Conservation (phyloP, 1,140 invertebrate species). For the Maniola jurtina region DNA sequence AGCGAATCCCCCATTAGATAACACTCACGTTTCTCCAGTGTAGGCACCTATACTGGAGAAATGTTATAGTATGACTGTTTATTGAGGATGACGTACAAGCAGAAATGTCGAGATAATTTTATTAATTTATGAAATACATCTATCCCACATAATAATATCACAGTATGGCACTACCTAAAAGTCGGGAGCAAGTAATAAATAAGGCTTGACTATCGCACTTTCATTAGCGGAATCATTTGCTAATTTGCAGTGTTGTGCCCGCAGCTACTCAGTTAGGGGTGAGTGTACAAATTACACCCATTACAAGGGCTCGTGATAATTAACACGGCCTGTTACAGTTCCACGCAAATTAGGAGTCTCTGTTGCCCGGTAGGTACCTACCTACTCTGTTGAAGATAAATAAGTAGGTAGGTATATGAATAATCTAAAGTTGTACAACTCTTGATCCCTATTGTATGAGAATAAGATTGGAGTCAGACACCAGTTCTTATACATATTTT, state of each 20-base stretch:
- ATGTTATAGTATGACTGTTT: too few species aligned
- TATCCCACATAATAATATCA: too few species aligned
- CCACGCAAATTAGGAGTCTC: slow-evolving; percentile 37
- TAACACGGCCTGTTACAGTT: slow-evolving; percentile 48
- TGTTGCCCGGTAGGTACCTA: slow-evolving; percentile 4
- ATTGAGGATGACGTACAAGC: too few species aligned
- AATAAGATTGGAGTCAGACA: too few species aligned
- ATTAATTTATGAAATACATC: too few species aligned
- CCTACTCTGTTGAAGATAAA: not conserved
- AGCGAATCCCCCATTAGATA: too few species aligned
- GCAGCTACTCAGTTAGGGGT: slow-evolving; percentile 43
- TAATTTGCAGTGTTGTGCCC: slow-evolving; percentile 54
- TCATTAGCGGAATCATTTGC: slow-evolving; percentile 62
- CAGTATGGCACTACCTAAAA: not conserved
- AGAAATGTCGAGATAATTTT: too few species aligned
- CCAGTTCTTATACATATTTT: too few species aligned
- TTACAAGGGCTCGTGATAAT: slow-evolving; percentile 51
- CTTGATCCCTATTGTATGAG: too few species aligned
- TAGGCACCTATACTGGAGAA: too few species aligned
- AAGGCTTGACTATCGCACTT: slow-evolving; percentile 42
- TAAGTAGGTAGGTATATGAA: not conserved
- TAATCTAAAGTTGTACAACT: not conserved
- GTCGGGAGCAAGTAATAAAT: slow-evolving; percentile 27
- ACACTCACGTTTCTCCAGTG: too few species aligned
- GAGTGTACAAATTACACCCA: slow-evolving; percentile 34